Conservation (phyloP, 2,888 invertebrate genomes). For the Melieria omissa region DNA sequence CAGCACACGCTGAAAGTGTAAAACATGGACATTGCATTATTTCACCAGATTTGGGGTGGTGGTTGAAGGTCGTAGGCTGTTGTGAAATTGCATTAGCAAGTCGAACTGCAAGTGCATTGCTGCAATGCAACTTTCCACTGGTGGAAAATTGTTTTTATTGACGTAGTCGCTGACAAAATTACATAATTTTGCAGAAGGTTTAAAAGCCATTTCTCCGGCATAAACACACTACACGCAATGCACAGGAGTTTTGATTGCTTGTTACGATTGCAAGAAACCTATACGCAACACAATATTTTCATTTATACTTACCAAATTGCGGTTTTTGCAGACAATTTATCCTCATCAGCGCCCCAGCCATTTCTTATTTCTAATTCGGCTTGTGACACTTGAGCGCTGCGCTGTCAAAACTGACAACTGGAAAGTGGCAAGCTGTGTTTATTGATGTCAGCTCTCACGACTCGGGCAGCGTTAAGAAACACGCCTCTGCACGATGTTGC, state of each 20-base stretch:
- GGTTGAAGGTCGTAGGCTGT: background rate
- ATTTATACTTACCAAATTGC: constrained; percentile 72
- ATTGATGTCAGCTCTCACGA: too few species aligned
- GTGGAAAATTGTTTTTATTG: constrained; percentile 1
- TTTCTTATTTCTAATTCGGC: constrained; percentile 57
- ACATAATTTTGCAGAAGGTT: constrained; percentile 40
- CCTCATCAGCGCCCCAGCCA: constrained; percentile 80
- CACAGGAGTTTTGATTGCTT: background rate
- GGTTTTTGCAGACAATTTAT: constrained; percentile 71
- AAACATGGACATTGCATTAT: background rate
- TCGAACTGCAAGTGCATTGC: background rate
- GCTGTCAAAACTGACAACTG: too few species aligned
- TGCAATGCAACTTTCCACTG: background rate
- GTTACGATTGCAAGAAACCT: too few species aligned
- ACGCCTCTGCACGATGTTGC: too few species aligned
- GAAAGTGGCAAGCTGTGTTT: too few species aligned
- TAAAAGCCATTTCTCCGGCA: background rate
- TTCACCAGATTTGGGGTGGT: background rate
- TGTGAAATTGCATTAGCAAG: constrained; percentile 25
- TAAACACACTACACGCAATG: background rate
- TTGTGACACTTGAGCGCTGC: too few species aligned
- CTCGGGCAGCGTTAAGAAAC: too few species aligned
- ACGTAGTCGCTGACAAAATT: constrained; percentile 38
- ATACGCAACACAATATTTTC: background rate
- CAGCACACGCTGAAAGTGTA: constrained; percentile 43